phyloP scores from a whole-genome alignment of 2,888 invertebrate genomes.

The Biston stratarius region DNA sequence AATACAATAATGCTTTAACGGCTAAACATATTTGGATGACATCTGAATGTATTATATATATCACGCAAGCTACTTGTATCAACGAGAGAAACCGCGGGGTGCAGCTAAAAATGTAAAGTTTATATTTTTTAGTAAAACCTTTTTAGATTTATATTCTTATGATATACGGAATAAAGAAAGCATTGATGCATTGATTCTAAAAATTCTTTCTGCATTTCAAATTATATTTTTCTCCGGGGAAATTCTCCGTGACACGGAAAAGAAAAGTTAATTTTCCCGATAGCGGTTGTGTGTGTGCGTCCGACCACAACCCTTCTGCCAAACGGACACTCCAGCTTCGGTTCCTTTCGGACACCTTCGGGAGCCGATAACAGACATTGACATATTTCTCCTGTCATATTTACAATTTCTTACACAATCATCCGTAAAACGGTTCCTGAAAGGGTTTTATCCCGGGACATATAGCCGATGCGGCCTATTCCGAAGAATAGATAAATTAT shows the following conservation, averaged over 20 bases:
- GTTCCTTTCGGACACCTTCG: conserved; percentile 13
- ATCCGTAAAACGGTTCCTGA: conserved; percentile 39
- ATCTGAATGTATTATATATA: too few species aligned
- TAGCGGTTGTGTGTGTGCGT: conserved; percentile 7
- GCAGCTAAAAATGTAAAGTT: too few species aligned
- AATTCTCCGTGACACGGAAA: conserved; percentile 2
- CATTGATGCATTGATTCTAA: neutral
- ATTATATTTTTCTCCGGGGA: neutral
- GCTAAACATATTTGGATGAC: too few species aligned
- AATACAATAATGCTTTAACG: too few species aligned
- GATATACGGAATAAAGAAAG: neutral
- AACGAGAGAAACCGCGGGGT: too few species aligned
- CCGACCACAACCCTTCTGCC: conserved; percentile 14
- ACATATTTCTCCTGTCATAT: conserved; percentile 46
- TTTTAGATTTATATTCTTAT: too few species aligned
- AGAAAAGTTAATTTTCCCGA: conserved; percentile 9
- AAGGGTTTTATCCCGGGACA: conserved; percentile 22
- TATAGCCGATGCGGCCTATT: conserved; percentile 6
- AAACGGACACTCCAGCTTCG: conserved; percentile 10
- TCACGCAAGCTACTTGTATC: too few species aligned
- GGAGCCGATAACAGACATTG: conserved; percentile 39
- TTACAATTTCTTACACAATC: conserved; percentile 45
- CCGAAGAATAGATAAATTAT: conserved; percentile 37
- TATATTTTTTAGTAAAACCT: too few species aligned
- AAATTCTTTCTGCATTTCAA: neutral